A percentile compares a stretch with the other conserved stretches of the same genome.
Conservation (phyloP, 1,140 invertebrate genomes). For the Meloidogyne floridensis region DNA sequence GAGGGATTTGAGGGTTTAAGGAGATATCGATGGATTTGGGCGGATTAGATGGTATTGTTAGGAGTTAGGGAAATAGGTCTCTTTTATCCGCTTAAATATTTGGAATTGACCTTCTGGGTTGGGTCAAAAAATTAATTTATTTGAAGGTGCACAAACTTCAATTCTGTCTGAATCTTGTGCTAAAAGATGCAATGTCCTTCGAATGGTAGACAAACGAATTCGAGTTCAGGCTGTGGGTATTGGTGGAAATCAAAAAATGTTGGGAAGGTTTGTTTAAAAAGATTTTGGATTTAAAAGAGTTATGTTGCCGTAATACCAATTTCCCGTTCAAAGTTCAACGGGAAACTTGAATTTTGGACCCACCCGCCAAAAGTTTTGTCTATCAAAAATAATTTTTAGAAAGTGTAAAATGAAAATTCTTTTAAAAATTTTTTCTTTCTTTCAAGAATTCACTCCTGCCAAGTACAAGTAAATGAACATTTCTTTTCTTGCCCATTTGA, state of each 20-base stretch:
- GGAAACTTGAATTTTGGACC: no score
- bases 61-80: no score
- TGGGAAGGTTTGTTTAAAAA: conserved; percentile 8
- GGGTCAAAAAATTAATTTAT: conserved; percentile 12
- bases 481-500: conserved; percentile 87
- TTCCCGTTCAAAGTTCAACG: no score
- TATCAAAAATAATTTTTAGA: background rate
- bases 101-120: no score
- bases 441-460: conserved; percentile 67
- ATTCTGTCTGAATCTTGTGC: conserved; percentile 70
- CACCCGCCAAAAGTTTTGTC: no score
- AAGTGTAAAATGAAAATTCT: background rate
- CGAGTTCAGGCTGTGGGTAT: conserved; percentile 90
- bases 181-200: conserved; percentile 89
- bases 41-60: background rate
- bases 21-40: no score
- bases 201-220: conserved; percentile 89
- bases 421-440: background rate
- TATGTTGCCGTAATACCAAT: conserved; percentile 35
- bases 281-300: conserved; percentile 18
- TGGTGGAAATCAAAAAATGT: conserved; percentile 78
- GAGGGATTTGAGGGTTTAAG: no score
- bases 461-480: conserved; percentile 90
- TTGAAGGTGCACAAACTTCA: conserved; percentile 68
- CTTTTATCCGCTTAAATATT: no score